Evolutionary conservation across 2,888 invertebrate species (phyloP), one percentile per base, ranked within the genome.

Genomic region (Sinelater perroti): DNA sequence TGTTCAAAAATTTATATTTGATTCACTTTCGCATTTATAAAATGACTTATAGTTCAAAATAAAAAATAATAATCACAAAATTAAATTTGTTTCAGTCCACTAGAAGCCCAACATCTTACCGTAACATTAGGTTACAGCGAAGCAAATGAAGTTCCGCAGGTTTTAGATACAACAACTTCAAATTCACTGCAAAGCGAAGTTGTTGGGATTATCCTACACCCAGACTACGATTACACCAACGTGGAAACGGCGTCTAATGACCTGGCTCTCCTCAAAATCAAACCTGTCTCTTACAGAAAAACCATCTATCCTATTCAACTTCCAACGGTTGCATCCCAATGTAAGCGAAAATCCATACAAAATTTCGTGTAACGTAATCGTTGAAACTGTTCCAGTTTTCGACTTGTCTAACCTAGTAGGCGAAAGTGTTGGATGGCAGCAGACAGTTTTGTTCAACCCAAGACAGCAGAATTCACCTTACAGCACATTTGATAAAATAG

Each of bases 261-360:
- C 18, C 16, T 63, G 13, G 63, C 50, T 2, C 40, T 63, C 2
- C 5, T 63, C 2, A 50, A 42, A 45, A 40, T 63, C 18, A 8
- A 13, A 14, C 57, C 56, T 2, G 56, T 63, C 1, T 11, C 10
- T 8, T 63, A 63, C 35, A 63, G 40, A 13, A 63, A 60, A 35
- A 61, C 59, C 2, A 63, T 63, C 21, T 63, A 62, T 54, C 63
- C 63, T 3, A 57, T 63, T 6, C 51, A 62, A 20, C 40, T 63
- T 11, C 63, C 63, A 7, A 40, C 20, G 5, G n/a, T 49, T 14
- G 53, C 21, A 2, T 52, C 61, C 18, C 53, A 52, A 44, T 52
- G 63, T 63, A 47, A 53, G 50, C 42, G 50, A 28, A 20, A 13
- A 8, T n/a, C n/a, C 31, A 33, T 14, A n/a, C 16, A n/a, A n/a